Conservation (phyloP, 92 coral and sea anemone genomes). For the Phymanthus crucifer region DNA sequence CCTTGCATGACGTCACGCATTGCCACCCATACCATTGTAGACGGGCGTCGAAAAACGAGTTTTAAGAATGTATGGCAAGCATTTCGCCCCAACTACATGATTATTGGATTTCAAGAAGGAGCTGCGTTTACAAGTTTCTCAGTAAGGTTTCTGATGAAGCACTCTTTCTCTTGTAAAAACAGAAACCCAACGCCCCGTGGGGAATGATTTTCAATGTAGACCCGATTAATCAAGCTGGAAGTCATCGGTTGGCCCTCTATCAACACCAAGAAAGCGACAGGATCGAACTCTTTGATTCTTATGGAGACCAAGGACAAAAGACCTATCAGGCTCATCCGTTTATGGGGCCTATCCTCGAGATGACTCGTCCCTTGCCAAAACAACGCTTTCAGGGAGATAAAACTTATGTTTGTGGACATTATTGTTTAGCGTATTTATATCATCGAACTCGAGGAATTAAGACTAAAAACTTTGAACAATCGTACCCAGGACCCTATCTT, state of each 20-base stretch:
- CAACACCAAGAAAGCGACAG: neutral
- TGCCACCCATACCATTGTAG: constrained; percentile 7
- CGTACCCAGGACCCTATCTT: constrained; percentile 3
- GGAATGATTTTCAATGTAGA: constrained; percentile 46
- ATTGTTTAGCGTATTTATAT: constrained; percentile 30
- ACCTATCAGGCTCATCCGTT: neutral
- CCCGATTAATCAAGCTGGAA: constrained; percentile 33
- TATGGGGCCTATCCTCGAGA: neutral
- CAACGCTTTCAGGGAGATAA: constrained; percentile 31
- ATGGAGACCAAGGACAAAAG: neutral
- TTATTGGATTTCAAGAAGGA: constrained; percentile 6
- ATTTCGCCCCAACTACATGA: constrained; percentile 2
- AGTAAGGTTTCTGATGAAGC: constrained; percentile 6
- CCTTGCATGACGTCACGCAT: constrained; percentile 10
- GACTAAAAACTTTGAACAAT: neutral
- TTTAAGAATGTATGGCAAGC: constrained; percentile 7
- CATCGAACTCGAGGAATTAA: constrained; percentile 24
- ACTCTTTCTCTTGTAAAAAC: neutral
- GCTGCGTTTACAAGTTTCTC: constrained; percentile 1
- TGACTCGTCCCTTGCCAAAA: neutral
- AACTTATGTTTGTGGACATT: constrained; percentile 43
- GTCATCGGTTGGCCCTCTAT: constrained; percentile 29
- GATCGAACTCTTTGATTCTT: constrained; percentile 42
- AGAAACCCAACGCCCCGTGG: neutral
- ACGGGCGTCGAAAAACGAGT: constrained; percentile 9